Percentiles rank a stretch among this genome's conserved stretches.
These are phyloP conservation scores for Thalassoma bifasciatum DNA, from an alignment of 2,113 vertebrate genomes.

Conservation along the genomic window DNA sequence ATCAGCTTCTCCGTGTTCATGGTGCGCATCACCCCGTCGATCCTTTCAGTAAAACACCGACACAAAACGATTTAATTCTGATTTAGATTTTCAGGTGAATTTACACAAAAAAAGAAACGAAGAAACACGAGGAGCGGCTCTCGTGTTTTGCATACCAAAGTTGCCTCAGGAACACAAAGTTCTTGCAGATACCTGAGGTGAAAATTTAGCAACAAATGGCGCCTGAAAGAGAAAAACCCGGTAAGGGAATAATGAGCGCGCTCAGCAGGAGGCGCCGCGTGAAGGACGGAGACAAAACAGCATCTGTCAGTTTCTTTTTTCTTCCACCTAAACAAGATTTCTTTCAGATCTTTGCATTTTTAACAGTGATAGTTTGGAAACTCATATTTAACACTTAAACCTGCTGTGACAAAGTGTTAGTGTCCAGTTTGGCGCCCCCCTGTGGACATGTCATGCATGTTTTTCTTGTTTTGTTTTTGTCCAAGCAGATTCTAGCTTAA, in stretches of 20 bases:
- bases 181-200: background rate
- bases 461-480: too few relatives aligned
- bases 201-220: background rate
- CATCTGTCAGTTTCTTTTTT: too few relatives aligned
- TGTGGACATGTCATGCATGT: too few relatives aligned
- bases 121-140: background rate
- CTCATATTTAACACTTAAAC: too few relatives aligned
- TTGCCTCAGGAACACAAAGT: constrained; percentile 18
- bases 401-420: too few relatives aligned
- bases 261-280: background rate
- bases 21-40: constrained; percentile 93
- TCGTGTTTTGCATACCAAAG: constrained; percentile 18
- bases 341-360: too few relatives aligned
- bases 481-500: too few relatives aligned
- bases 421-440: too few relatives aligned
- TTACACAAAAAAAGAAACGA: constrained; percentile 11
- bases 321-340: too few relatives aligned
- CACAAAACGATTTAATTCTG: constrained; percentile 1
- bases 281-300: background rate
- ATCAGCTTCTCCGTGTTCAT: constrained; percentile 94
- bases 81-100: constrained; percentile 30
- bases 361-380: too few relatives aligned
- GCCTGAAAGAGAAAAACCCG: constrained; percentile 13
- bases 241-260: constrained; percentile 21
- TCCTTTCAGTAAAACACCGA: constrained; percentile 78